phyloP scores from a whole-genome alignment of 1,140 invertebrate genomes.

The Sycophaga agraensis region DNA sequence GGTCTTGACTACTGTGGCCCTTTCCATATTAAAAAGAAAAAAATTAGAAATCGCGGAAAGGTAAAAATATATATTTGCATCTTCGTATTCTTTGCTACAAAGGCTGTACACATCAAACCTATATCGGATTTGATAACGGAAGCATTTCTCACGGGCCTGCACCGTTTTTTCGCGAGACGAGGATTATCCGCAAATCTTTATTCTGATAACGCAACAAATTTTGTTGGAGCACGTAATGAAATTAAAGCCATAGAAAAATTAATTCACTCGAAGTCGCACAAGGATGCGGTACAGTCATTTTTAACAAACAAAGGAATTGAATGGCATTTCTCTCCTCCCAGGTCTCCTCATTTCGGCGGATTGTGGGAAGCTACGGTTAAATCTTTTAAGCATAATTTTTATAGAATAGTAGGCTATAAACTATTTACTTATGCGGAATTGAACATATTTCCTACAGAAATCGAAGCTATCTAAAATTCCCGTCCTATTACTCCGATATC shows the following conservation, averaged over 20 bases:
- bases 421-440: constrained; percentile 34
- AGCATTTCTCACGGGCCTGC: constrained; percentile 37
- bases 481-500: constrained; percentile 34
- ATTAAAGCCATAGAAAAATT: constrained; percentile 1
- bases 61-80: constrained; percentile 25
- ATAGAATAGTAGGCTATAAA: constrained; percentile 27
- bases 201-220: too few relatives aligned
- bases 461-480: constrained; percentile 41
- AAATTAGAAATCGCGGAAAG: constrained; percentile 12
- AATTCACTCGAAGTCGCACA: not conserved
- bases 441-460: constrained; percentile 26
- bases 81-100: constrained; percentile 29
- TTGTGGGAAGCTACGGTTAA: constrained; percentile 33
- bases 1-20: too few relatives aligned
- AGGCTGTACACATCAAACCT: constrained; percentile 43
- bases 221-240: constrained; percentile 33
- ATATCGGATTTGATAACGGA: constrained; percentile 37
- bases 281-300: not conserved
- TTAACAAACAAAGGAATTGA: not conserved
- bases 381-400: constrained; percentile 34
- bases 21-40: too few relatives aligned
- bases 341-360: constrained; percentile 21
- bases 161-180: too few relatives aligned
- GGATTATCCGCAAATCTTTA: too few relatives aligned
- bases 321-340: constrained; percentile 28